phyloP scores from a whole-genome alignment of 2,888 invertebrate genomes.

The Blera fallax region DNA sequence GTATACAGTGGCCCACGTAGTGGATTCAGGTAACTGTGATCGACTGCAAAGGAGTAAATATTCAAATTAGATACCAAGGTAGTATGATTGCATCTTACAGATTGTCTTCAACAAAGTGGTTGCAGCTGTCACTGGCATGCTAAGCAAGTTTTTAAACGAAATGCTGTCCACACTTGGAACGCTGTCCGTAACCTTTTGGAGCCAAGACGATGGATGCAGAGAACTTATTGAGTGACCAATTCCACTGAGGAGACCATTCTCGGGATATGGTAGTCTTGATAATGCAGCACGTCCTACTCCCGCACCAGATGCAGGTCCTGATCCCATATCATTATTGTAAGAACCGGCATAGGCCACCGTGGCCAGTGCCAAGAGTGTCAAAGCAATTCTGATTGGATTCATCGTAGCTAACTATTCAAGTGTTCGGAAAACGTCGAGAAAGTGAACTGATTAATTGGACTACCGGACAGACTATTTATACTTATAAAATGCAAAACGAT shows the following conservation, averaged over 20 bases:
- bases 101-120: constrained; percentile 37
- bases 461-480: constrained; percentile 41
- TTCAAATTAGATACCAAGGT: background rate
- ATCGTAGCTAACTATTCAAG: constrained; percentile 1
- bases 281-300: background rate
- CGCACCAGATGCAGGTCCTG: background rate
- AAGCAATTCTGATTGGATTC: constrained; percentile 29
- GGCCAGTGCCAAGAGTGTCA: constrained; percentile 35
- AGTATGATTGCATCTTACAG: constrained; percentile 13
- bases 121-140: constrained; percentile 27
- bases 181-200: background rate
- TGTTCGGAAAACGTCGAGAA: constrained; percentile 31
- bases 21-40: constrained; percentile 22
- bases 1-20: constrained; percentile 2
- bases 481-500: background rate
- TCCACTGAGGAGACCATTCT: background rate
- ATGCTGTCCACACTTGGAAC: constrained; percentile 39
- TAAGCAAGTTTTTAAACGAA: constrained; percentile 22
- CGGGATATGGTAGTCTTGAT: constrained; percentile 14
- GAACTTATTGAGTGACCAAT: background rate
- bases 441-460: constrained; percentile 44
- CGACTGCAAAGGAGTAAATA: constrained; percentile 1
- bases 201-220: background rate
- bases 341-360: background rate
- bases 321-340: background rate